These are phyloP conservation scores for Dendronephthya gigantea DNA, from an alignment of 64 coral and sea anemone genomes.

Conservation along the genomic window DNA sequence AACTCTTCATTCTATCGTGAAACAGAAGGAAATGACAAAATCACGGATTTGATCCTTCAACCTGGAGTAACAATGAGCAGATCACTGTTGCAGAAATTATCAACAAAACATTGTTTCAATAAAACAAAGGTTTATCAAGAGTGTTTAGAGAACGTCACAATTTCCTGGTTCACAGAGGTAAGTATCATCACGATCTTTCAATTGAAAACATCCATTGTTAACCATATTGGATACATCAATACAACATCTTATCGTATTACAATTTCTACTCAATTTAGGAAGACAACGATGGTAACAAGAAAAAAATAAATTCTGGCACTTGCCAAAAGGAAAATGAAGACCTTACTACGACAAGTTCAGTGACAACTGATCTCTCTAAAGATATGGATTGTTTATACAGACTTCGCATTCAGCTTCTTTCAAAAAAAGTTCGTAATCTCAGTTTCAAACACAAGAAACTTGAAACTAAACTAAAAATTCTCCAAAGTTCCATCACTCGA, in stretches of 20 bases:
- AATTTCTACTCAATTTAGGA: no score
- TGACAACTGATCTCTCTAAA: not conserved
- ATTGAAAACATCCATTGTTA: no score
- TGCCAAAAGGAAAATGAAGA: not conserved
- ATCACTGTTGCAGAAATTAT: not conserved
- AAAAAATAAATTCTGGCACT: no score
- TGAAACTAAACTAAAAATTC: not conserved
- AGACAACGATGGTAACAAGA: no score
- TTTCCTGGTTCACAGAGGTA: not conserved
- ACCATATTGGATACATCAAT: no score
- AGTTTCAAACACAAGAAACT: not conserved
- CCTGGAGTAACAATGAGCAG: not conserved
- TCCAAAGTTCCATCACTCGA: not conserved
- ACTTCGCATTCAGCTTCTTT: not conserved
- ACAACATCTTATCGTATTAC: no score
- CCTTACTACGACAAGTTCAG: not conserved
- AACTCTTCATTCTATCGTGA: not conserved
- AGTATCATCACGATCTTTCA: no score
- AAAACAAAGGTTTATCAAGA: not conserved
- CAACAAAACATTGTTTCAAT: not conserved
- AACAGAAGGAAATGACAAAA: not conserved
- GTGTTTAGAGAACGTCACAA: not conserved
- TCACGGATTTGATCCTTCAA: not conserved
- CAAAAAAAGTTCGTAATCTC: not conserved
- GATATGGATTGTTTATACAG: not conserved